Percentiles rank a stretch among this genome's conserved stretches.
Conservation (phyloP, 2,797 vertebrate species). For the Artibeus lituratus region DNA sequence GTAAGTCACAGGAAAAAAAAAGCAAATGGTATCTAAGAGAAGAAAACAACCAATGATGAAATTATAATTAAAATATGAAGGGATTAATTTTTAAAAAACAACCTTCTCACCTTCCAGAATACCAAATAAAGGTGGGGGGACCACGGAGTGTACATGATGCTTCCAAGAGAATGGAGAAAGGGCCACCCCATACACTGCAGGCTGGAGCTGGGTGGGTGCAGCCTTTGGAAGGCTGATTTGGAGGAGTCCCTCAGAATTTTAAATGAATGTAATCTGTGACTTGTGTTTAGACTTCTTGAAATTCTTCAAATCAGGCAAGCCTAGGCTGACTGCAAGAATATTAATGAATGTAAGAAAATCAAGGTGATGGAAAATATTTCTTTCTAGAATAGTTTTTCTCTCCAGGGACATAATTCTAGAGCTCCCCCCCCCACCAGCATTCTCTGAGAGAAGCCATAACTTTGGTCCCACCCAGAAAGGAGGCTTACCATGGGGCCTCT, state of each 20-base stretch:
- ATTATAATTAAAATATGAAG: background rate
- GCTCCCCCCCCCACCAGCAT: background rate
- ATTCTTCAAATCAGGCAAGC: background rate
- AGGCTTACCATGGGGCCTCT: background rate
- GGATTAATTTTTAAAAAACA: background rate
- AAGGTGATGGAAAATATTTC: background rate
- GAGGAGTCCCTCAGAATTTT: background rate
- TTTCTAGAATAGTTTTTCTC: background rate
- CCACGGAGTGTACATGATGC: background rate
- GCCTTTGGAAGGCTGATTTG: background rate
- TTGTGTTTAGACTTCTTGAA: background rate
- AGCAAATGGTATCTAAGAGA: background rate
- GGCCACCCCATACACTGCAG: rapidly evolving
- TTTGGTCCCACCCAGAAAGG: background rate
- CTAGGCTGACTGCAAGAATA: background rate
- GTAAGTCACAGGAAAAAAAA: background rate
- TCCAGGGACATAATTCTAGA: background rate
- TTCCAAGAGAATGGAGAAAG: background rate
- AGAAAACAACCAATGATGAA: background rate
- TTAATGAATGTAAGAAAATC: background rate
- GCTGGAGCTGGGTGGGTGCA: background rate
- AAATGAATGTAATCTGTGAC: background rate
- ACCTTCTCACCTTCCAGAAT: background rate
- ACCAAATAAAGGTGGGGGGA: background rate
- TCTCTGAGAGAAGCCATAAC: background rate